Base-by-base conservation (phyloP, 2,888 invertebrate genomes). In the Drosophila pegasa region DNA sequence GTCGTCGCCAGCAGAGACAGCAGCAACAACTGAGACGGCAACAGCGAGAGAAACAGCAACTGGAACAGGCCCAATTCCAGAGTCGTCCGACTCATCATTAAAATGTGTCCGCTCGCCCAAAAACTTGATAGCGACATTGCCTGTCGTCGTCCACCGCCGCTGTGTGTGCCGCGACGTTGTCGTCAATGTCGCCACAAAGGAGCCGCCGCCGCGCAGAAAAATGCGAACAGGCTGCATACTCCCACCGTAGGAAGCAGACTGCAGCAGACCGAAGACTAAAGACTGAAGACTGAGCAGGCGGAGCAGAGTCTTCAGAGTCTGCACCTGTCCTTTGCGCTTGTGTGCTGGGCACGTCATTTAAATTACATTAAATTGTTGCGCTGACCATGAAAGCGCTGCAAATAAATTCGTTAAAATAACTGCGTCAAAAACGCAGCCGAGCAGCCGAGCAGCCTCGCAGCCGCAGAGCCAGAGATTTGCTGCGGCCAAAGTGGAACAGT, bases 301-400 rank as follows among this genome's bases (percentile, higher is more conserved):
- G 60, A 60, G 54, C 38, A 38, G 63, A 51, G 60, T 69, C 75
- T 69, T 74, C 60, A 75, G 78, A 65, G 57, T 64, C 76, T 76
- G 83, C 79, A 82, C 60, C 77, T 82, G 71, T 78, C 72, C 87
- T 69, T 75, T 81, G 80, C 61, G 67, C 43, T 60, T 82, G 80
- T 69, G 82, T 88, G 68, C 88, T 88, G 85, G 87, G 85, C 83
- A 88, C 89, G 90, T 89, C 89, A 90, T 89, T 89, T 89, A 89
- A 89, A 89, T 89, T 89, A 90, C 90, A 89, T 90, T 90, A 90
- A 89, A 89, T 89, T 90, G 89, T 89, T 90, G 87, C 88, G 88
- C 88, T 89, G 86, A 88, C 89, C 84, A 86, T 89, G 89, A 88
- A 86, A 84, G 84, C 84, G 83, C 76, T 87, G 87, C 86, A 86